Evolutionary conservation across 2,888 invertebrate species (phyloP).

Genomic region (Adelphocoris suturalis): DNA sequence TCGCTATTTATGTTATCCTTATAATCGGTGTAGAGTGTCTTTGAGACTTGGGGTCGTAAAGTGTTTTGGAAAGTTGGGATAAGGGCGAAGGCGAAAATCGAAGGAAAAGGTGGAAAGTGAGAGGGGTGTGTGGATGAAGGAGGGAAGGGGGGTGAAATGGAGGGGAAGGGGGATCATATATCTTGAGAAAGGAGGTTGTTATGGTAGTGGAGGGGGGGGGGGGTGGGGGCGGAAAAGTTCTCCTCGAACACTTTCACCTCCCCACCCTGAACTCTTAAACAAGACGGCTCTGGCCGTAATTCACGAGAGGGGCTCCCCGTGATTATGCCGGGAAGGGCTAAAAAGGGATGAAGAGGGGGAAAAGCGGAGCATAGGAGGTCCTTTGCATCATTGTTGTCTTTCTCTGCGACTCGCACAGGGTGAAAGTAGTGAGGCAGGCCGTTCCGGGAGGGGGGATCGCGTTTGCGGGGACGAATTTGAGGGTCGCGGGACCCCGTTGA

Average conservation of each 20-base stretch:
- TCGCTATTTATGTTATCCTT: background rate
- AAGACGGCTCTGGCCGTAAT: background rate
- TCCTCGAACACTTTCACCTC: background rate
- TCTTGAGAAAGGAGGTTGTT: conserved; percentile 22
- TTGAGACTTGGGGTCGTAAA: background rate
- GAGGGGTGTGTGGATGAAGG: background rate
- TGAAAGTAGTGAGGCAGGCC: background rate
- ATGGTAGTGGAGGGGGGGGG: background rate
- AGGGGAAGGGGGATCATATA: background rate
- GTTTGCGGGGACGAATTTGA: background rate
- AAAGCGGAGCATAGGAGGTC: background rate
- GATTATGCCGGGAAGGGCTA: background rate
- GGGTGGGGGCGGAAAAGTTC: background rate
- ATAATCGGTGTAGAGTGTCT: conserved; percentile 1
- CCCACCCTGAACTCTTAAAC: background rate
- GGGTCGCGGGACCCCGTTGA: background rate
- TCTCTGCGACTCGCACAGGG: background rate
- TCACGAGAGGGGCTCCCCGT: background rate
- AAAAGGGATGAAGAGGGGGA: background rate
- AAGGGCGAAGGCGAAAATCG: background rate
- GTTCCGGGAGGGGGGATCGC: background rate
- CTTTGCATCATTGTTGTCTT: conserved; percentile 32
- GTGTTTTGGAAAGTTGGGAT: background rate
- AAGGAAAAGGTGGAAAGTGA: background rate
- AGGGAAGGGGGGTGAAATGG: background rate